Conservation (phyloP, 2,113 vertebrate genomes). For the Columba janthina region DNA sequence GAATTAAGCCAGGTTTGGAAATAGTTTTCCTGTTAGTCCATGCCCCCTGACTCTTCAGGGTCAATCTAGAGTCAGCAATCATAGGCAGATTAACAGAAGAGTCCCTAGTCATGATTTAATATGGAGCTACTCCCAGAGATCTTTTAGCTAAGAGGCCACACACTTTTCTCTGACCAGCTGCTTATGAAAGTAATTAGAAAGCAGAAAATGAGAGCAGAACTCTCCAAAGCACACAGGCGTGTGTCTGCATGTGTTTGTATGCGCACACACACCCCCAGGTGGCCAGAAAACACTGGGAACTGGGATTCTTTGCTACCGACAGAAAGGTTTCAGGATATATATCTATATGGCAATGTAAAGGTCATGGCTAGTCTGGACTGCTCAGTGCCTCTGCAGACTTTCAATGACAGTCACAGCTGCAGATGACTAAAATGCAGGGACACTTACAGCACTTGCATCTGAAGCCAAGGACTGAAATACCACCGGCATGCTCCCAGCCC, state of each 20-base stretch:
- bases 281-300: neutral
- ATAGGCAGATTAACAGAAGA: neutral
- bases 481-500: neutral
- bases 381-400: neutral
- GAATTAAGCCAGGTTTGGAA: neutral
- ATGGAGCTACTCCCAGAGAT: neutral
- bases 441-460: neutral
- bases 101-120: neutral
- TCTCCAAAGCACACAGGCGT: neutral
- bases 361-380: neutral
- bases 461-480: conserved; percentile 25
- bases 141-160: neutral
- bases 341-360: neutral
- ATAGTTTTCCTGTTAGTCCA: neutral
- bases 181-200: neutral
- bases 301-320: neutral
- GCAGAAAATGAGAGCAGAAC: conserved; percentile 1
- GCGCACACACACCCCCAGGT: too few species aligned
- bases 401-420: conserved; percentile 3
- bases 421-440: neutral
- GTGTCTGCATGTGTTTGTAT: accelerated
- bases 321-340: neutral
- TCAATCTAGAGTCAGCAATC: neutral
- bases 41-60: neutral
- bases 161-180: neutral